Percentiles rank a stretch among this genome's conserved stretches.
These are phyloP conservation scores for Hapalemur alaotrensis DNA, from an alignment of 2,797 vertebrate genomes.

Conservation along the genomic window DNA sequence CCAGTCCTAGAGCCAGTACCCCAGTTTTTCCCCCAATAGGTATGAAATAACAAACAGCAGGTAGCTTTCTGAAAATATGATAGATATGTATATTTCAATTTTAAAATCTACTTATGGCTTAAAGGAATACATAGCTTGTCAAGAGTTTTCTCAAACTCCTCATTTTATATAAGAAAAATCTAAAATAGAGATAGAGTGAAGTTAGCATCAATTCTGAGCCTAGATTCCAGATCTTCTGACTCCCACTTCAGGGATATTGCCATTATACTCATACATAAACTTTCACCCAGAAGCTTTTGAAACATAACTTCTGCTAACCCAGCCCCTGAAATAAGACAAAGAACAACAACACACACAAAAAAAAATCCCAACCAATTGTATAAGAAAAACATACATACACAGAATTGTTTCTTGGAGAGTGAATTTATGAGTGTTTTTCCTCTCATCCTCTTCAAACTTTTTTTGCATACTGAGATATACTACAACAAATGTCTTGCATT, in stretches of 20 bases:
- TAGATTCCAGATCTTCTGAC: background rate
- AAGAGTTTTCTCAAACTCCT: slow-evolving; percentile 20
- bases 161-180: background rate
- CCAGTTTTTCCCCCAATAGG: background rate
- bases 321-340: background rate
- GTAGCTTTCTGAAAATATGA: background rate
- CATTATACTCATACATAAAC: background rate
- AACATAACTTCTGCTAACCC: background rate
- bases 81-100: background rate
- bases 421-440: background rate
- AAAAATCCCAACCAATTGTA: background rate
- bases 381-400: background rate
- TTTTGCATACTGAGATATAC: background rate
- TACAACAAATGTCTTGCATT: background rate
- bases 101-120: background rate
- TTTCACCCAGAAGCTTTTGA: background rate
- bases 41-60: background rate
- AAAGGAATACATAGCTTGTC: background rate
- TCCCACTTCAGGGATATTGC: background rate
- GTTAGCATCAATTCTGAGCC: background rate
- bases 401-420: background rate
- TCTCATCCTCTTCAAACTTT: background rate
- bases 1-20: background rate
- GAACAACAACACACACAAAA: background rate
- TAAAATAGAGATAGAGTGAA: background rate